phyloP scores from a whole-genome alignment of 2,888 invertebrate species.

The Caprella mutica region DNA sequence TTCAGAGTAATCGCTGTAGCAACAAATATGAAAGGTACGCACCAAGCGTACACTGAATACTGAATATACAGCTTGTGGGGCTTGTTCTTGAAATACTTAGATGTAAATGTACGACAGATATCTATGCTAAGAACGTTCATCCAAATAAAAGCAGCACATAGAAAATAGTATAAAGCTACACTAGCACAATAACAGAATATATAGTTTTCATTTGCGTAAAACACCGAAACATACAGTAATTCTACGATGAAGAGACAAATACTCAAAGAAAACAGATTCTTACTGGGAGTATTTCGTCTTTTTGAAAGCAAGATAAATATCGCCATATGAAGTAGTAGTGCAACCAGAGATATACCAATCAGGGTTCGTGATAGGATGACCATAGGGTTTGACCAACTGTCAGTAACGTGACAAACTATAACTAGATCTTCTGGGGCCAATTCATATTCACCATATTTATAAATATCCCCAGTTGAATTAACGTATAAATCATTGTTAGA shows the following conservation, averaged over 20 bases:
- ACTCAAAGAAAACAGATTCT: constrained; percentile 41
- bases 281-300: constrained; percentile 41
- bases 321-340: constrained; percentile 39
- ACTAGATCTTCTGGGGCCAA: constrained; percentile 13
- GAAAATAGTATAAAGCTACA: constrained; percentile 41
- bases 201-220: constrained; percentile 13
- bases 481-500: constrained; percentile 20
- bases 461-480: constrained; percentile 11
- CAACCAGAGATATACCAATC: constrained; percentile 38
- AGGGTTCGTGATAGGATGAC: constrained; percentile 15
- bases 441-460: constrained; percentile 25
- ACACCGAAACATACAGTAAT: constrained; percentile 37
- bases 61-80: constrained; percentile 35
- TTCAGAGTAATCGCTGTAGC: constrained; percentile 32
- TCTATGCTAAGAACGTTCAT: constrained; percentile 44
- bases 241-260: constrained; percentile 41
- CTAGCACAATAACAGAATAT: constrained; percentile 36
- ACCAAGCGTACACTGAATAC: constrained; percentile 42
- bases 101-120: constrained; percentile 41
- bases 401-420: constrained; percentile 14
- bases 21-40: constrained; percentile 38
- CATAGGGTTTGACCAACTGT: constrained; percentile 20
- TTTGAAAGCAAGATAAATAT: constrained; percentile 39
- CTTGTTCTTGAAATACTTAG: constrained; percentile 19
- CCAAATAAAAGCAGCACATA: constrained; percentile 43